phyloP scores from a whole-genome alignment of 1,140 invertebrate genomes.

The Apis dorsata region DNA sequence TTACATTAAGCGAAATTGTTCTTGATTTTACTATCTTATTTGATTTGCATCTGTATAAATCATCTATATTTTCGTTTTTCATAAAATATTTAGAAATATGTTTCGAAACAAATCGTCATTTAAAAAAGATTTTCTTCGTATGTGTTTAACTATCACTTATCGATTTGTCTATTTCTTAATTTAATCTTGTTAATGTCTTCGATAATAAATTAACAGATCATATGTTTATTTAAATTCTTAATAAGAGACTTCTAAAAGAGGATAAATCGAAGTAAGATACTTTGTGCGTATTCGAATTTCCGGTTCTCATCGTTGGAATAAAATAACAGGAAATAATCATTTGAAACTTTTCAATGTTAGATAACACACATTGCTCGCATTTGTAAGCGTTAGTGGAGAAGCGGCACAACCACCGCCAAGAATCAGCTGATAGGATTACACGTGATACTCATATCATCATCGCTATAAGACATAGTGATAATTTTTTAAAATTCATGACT shows the following conservation, averaged over 20 bases:
- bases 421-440: slow-evolving; percentile 45
- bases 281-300: background rate
- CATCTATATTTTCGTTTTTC: background rate
- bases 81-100: too few relatives aligned
- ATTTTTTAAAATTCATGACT: slow-evolving; percentile 38
- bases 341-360: background rate
- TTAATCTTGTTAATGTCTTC: background rate
- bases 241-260: background rate
- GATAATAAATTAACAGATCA: background rate
- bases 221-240: background rate
- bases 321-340: background rate
- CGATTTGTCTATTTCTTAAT: too few relatives aligned
- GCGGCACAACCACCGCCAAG: background rate
- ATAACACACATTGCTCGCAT: background rate
- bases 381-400: background rate
- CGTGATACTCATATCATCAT: background rate
- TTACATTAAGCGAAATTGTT: background rate
- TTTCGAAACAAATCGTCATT: background rate
- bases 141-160: background rate
- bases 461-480: background rate
- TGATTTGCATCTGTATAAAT: background rate
- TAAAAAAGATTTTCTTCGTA: background rate
- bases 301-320: background rate
- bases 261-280: background rate
- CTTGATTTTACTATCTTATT: background rate